Percentiles rank a stretch among this genome's conserved stretches.
These are phyloP conservation scores for Mergus octosetaceus DNA, from an alignment of 2,797 vertebrate genomes.

Conservation along the genomic window DNA sequence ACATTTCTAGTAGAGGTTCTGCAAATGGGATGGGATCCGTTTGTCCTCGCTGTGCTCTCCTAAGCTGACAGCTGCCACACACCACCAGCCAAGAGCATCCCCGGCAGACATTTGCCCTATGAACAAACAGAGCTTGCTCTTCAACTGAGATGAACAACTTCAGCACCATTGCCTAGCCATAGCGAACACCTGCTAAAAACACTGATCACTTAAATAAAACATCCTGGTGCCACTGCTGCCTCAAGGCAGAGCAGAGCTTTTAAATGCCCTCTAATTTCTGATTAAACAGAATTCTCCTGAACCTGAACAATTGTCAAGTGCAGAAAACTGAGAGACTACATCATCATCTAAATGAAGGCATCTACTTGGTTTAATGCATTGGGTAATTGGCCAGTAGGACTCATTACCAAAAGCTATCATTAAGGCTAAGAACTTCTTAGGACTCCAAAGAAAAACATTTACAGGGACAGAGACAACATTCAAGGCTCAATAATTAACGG, in stretches of 20 bases:
- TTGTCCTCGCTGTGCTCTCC: rapidly evolving
- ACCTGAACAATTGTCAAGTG: neutral
- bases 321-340: neutral
- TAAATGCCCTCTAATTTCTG: too few species aligned
- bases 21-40: rapidly evolving
- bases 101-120: rapidly evolving
- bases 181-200: neutral
- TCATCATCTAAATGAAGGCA: neutral
- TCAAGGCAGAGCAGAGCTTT: neutral
- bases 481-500: neutral
- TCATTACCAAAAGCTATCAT: neutral
- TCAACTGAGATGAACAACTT: rapidly evolving
- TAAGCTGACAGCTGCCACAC: rapidly evolving
- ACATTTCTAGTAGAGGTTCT: neutral
- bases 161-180: rapidly evolving
- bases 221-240: rapidly evolving
- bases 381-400: neutral
- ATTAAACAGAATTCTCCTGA: neutral
- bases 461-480: neutral
- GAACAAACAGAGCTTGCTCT: rapidly evolving
- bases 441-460: neutral
- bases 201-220: rapidly evolving
- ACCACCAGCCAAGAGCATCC: neutral
- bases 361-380: neutral
- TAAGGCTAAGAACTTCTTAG: neutral